Conservation (phyloP, 2,797 vertebrate genomes). For the Paratrypauchen microcephalus region DNA sequence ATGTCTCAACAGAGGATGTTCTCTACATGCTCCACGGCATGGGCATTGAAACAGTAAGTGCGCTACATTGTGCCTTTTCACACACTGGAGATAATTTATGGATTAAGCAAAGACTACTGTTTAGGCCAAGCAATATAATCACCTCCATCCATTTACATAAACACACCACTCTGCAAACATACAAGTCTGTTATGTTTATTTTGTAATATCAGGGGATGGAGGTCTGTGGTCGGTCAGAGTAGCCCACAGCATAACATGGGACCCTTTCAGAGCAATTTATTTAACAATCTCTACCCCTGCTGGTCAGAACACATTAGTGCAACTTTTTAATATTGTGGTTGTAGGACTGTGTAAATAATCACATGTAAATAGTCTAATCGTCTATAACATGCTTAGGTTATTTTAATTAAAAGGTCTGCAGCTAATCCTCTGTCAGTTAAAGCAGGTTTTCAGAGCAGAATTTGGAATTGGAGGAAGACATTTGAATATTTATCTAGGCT, state of each 20-base stretch:
- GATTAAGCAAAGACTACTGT: slow-evolving; percentile 26
- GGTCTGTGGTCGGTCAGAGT: slow-evolving; percentile 18
- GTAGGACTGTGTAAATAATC: too few species aligned
- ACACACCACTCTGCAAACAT: slow-evolving; percentile 54
- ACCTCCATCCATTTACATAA: slow-evolving; percentile 43
- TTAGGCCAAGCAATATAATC: slow-evolving; percentile 27
- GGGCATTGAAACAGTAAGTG: slow-evolving; percentile 90
- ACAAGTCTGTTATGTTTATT: slow-evolving; percentile 47
- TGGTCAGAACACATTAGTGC: slow-evolving; percentile 56
- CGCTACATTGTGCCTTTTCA: slow-evolving; percentile 52
- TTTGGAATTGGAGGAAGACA: too few species aligned
- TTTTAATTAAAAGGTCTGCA: too few species aligned
- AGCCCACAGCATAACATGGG: slow-evolving; percentile 18
- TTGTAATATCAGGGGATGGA: slow-evolving; percentile 53
- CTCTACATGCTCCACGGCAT: slow-evolving; percentile 96
- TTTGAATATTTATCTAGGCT: too few species aligned
- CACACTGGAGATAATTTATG: slow-evolving; percentile 29
- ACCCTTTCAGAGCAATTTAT: slow-evolving; percentile 52
- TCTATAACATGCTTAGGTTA: too few species aligned
- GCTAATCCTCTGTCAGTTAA: too few species aligned
- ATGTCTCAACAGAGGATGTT: slow-evolving; percentile 94
- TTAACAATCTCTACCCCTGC: slow-evolving; percentile 76
- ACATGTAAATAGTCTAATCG: too few species aligned
- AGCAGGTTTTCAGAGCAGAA: too few species aligned
- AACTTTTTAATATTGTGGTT: slow-evolving; percentile 6